Base-by-base conservation (phyloP, 2,113 vertebrate genomes). In the Anas platyrhynchos region DNA sequence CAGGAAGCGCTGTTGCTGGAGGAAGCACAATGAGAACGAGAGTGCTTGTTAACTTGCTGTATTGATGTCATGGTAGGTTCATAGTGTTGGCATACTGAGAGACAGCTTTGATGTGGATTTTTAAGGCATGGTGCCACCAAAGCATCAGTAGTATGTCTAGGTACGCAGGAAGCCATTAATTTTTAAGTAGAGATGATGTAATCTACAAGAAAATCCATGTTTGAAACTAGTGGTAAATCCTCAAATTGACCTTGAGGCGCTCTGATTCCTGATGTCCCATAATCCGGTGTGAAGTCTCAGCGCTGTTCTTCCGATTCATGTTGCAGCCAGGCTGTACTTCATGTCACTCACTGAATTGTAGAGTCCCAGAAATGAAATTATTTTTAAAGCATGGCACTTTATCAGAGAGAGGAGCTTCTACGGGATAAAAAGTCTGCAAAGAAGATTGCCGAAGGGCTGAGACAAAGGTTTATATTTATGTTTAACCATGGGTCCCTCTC, bases 401-500 rank as follows among this genome's bases (percentile, higher is more conserved):
- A 4, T 89, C 54, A 78, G 77, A 26, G 54, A 91, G 52, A 76
- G 43, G n/a, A 89, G 25, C n/a, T 90, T n/a, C 73, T 76, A 4
- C 1, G 7, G 66, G 56, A 61, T 81, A 73, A 83, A 80, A 89
- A 32, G 20, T 63, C 76, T 78, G 62, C 63, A 75, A 86, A 71
- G 73, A 91, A 63, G 89, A 89, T 86, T 2, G 4, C 71, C 1
- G 1, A 63, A 83, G 68, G 83, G 31, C 50, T 31, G 32, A 66
- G 71, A n/a, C 77, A 87, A 68, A 84, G 55, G 34, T 88, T 38
- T 87, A 68, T 84, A 84, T 92, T 95, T 93, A 79, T 76, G 34
- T 54, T 68, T 82, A 82, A 91, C 73, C 26, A 75, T 59, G n/a
- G 52, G 55, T 94, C 6, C 34, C 29, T 79, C 43, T 86, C 69